phyloP scores from a whole-genome alignment of 2,113 vertebrate species.

The Baryphthengus martii region DNA sequence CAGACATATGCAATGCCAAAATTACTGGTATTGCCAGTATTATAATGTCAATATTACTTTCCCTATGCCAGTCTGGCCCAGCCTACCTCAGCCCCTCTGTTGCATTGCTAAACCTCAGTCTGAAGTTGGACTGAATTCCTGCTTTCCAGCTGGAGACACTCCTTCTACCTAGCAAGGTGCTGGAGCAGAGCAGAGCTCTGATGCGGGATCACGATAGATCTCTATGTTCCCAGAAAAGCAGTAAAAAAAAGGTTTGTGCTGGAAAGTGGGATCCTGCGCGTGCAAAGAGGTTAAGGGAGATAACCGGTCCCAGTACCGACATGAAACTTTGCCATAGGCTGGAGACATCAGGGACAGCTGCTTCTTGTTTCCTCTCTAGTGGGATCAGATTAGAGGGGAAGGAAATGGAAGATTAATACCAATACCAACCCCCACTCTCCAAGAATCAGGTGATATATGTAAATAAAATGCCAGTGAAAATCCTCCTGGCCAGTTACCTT shows the following conservation, averaged over 20 bases:
- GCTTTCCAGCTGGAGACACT: neutral
- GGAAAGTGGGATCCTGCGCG: neutral
- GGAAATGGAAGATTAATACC: neutral
- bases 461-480: neutral
- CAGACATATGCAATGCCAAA: neutral
- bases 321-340: neutral
- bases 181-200: neutral
- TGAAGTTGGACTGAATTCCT: neutral
- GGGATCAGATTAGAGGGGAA: neutral
- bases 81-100: neutral
- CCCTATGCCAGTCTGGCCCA: neutral
- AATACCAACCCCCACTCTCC: neutral
- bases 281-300: neutral
- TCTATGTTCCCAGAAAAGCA: neutral
- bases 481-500: constrained; percentile 67
- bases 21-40: neutral
- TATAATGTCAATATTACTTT: neutral
- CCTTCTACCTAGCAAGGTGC: neutral
- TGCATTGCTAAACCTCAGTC: neutral
- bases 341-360: neutral
- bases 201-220: neutral
- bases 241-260: neutral
- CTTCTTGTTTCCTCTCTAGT: neutral
- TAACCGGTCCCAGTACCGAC: neutral
- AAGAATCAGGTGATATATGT: neutral